phyloP scores from a whole-genome alignment of 2,113 vertebrate genomes.

The Bothrops jararaca region DNA sequence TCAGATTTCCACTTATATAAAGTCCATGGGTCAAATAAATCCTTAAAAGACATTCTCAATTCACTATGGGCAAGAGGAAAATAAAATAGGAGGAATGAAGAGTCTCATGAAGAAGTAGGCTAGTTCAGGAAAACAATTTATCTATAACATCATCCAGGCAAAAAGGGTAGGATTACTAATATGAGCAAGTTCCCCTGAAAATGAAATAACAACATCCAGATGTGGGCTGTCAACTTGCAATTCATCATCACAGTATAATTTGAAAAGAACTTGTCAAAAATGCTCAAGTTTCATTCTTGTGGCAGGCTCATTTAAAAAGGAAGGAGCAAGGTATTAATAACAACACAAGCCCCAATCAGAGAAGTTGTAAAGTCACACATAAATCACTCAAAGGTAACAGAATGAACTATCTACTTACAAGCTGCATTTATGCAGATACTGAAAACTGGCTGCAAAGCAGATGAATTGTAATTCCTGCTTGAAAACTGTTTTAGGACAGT shows the following conservation, averaged over 20 bases:
- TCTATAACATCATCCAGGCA: background rate
- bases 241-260: background rate
- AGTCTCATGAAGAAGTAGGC: no score
- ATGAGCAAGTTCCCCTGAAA: background rate
- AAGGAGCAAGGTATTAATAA: background rate
- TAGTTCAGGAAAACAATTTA: background rate
- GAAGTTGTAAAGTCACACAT: background rate
- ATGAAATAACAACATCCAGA: background rate
- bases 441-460: background rate
- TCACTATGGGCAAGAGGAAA: background rate
- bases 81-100: background rate
- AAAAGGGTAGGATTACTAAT: background rate
- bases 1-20: slow-evolving; percentile 36
- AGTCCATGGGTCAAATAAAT: slow-evolving; percentile 22
- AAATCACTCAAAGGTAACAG: background rate
- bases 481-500: background rate
- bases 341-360: background rate
- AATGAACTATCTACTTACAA: slow-evolving; percentile 27
- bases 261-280: background rate
- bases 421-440: background rate
- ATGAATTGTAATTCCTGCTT: background rate
- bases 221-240: background rate
- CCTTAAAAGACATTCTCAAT: background rate
- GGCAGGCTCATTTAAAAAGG: background rate
- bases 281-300: background rate